Base-by-base conservation (phyloP, 2,888 invertebrate genomes). In the Clistopyga incitator region DNA sequence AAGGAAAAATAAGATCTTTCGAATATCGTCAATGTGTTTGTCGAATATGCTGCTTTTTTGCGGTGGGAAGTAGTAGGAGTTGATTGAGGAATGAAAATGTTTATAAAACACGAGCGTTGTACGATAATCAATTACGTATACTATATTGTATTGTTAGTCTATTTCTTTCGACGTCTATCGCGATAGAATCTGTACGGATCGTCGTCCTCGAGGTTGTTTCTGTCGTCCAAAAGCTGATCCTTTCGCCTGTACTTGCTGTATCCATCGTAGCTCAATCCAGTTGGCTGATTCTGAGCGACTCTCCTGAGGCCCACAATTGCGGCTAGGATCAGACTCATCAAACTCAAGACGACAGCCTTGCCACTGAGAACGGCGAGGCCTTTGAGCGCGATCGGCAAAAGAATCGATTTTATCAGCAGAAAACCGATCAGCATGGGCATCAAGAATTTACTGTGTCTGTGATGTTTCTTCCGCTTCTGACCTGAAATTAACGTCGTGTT, bases 361-460 rank as follows among this genome's bases (percentile, higher is more conserved):
- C 95, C 95, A 25, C 96, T 95, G 68, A 97, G 92, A 54, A 96
- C 95, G 0, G 96, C 96, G 84, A 97, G 92, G 1, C 95, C 94
- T 88, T 97, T 97, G 74, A 97, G 90, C 0, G 96, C 95, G 47
- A 96, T 92, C 0, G 97, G 96, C 67, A 97, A 92, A 10, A 97
- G 88, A 1, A 97, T 92, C 47, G 95, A 94, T 90, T 96, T 96
- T 0, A 96, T 95, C 70, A 96, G 93, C 20, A 96, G 88, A 29
- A 96, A 93, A 0, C 96, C 96, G 23, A 96, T 87, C 20, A 97
- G 91, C 83, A 96, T 71, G 0, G 96, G 96, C 85, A 95, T 91
- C 77, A 96, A 90, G 86, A 94, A 94, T 88, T 95, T 95, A 85
- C 94, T 94, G 4, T 94, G 90, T 88, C 94, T 94, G 65, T 92